Conservation (phyloP, 2,888 invertebrate genomes). For the Leptinotarsa peninsularis region DNA sequence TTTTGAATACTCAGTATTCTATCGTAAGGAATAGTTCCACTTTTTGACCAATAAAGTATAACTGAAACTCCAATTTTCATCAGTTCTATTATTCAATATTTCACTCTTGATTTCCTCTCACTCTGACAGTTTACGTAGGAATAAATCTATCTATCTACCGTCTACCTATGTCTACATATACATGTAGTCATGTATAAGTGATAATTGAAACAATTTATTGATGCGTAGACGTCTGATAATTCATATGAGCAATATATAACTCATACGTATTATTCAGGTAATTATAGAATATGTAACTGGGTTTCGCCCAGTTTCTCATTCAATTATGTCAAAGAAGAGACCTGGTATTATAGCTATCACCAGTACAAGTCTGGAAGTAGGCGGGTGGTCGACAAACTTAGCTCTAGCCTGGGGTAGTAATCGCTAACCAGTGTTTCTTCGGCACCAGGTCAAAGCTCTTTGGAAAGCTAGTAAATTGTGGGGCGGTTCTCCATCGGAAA, state of each 20-base stretch:
- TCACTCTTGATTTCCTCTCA: too few species aligned
- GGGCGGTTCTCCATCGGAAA: conserved; percentile 32
- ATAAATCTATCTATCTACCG: too few species aligned
- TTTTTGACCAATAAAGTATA: too few species aligned
- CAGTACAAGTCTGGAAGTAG: conserved; percentile 29
- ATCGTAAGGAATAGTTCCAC: too few species aligned
- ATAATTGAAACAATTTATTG: too few species aligned
- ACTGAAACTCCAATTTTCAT: too few species aligned
- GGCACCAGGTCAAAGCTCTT: conserved; percentile 29
- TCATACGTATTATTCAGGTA: neutral
- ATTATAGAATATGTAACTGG: conserved; percentile 1
- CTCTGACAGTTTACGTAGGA: too few species aligned
- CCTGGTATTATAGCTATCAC: conserved; percentile 29
- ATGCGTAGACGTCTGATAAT: neutral
- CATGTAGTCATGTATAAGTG: too few species aligned
- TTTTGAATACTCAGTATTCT: too few species aligned
- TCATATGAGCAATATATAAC: neutral
- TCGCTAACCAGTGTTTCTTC: conserved; percentile 25
- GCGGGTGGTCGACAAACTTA: conserved; percentile 32
- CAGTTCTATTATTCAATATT: too few species aligned
- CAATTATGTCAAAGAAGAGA: conserved; percentile 19
- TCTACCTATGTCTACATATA: too few species aligned
- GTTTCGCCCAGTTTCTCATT: conserved; percentile 14
- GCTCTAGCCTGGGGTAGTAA: conserved; percentile 32
- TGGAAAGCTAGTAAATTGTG: conserved; percentile 25